Evolutionary conservation across 2,113 vertebrate species (phyloP).

Genomic region (Phaethon lepturus): DNA sequence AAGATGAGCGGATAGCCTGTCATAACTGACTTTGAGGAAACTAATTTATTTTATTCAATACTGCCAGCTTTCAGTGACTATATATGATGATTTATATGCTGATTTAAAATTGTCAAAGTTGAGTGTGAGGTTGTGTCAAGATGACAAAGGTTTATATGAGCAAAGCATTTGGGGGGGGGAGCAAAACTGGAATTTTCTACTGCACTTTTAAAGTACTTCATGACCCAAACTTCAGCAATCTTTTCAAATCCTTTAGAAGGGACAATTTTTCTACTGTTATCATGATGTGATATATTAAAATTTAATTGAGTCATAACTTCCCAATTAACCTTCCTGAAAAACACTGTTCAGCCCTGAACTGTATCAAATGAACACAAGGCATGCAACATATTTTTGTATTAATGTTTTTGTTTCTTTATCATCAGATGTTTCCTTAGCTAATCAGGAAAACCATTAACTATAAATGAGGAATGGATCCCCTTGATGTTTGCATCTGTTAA

Average conservation of each 20-base stretch:
- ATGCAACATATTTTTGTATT: background rate
- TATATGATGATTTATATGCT: background rate
- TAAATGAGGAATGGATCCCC: background rate
- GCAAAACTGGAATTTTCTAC: background rate
- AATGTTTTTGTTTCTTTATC: background rate
- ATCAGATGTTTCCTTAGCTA: background rate
- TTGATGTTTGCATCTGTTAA: background rate
- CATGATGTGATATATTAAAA: background rate
- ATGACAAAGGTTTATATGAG: background rate
- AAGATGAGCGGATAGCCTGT: background rate
- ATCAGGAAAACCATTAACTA: background rate
- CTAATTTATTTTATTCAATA: background rate
- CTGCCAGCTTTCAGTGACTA: background rate
- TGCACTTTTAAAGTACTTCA: background rate
- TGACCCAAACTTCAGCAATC: background rate
- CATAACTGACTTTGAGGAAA: background rate
- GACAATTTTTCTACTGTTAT: background rate
- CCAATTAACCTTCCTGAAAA: background rate
- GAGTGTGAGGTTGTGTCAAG: background rate
- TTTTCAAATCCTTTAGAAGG: background rate
- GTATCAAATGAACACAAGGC: background rate
- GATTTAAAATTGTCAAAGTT: background rate
- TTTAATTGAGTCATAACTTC: background rate
- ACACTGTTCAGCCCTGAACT: background rate
- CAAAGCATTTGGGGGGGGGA: background rate